Base-by-base conservation (phyloP, 2,797 vertebrate species). In the Valencia hispanica region DNA sequence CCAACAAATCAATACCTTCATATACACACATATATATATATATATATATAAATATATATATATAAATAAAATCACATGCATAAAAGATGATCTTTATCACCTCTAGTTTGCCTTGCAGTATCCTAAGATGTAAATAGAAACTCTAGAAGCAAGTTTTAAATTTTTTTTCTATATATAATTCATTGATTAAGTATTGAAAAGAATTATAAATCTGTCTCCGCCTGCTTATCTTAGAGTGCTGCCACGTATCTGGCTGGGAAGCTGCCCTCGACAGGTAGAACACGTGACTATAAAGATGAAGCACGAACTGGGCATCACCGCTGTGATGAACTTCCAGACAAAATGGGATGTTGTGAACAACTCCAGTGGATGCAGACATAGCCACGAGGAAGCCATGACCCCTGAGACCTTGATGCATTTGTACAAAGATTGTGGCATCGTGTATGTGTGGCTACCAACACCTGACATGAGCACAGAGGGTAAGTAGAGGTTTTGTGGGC, bases 391-490 rank as follows among this genome's bases (percentile, higher is more conserved):
- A 43, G 89, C 95, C 78, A 97, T 98, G 97, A 97, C 88, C 53
- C 95, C 97, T 0, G 96, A 98, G 83, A 96, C 95, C 73, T 96
- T 99, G 93, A 96, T 94, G 89, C 94, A 92, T 73, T 90, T 99
- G 36, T 99, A 99, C 88, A 96, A 92, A 91, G 97, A 98, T 81
- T 96, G 94, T 77, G 96, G 96, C 63, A 89, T 99, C 77, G 95
- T 87, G 32, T 99, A 99, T 65, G 94, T 99, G 84, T 99, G 98
- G 98, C 95, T 99, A 84, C 97, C 98, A 20, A 99, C 98, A 0
- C 95, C 96, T 0, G 98, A 99, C 75, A 99, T 99, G 98, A 99
- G 98, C 92, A 99, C 98, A 0, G 96, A 98, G 93, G 98, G 98
- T 99, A 88, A 94, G 92, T 20, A 70, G 1, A 20, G 17, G n/a